These are phyloP conservation scores for Ophthalmolycus amberensis DNA, from an alignment of 2,113 vertebrate species.

Conservation along the genomic window DNA sequence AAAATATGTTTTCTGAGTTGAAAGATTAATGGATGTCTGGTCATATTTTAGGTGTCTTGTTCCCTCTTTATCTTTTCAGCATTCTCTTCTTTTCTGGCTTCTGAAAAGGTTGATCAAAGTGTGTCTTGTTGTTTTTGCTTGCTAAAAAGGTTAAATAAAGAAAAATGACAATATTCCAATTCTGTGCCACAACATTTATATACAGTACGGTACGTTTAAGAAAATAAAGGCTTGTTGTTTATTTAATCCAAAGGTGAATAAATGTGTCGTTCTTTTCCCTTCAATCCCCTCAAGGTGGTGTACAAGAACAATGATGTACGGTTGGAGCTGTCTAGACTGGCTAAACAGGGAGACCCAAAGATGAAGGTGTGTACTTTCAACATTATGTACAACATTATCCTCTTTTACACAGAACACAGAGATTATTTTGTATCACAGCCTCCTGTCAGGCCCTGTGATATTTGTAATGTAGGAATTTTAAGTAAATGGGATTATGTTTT, in stretches of 20 bases:
- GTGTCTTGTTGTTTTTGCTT: background rate
- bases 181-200: conserved; percentile 1
- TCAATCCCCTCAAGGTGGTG: conserved; percentile 87
- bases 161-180: background rate
- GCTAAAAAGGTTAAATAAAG: background rate
- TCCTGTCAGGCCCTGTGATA: conserved; percentile 23
- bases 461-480: conserved; percentile 31
- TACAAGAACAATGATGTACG: conserved; percentile 99
- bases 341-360: conserved; percentile 96
- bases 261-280: conserved; percentile 19
- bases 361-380: conserved; percentile 87
- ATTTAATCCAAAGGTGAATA: conserved; percentile 26
- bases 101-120: conserved; percentile 13
- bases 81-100: background rate
- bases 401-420: conserved; percentile 27
- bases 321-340: conserved; percentile 95
- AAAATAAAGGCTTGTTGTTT: background rate
- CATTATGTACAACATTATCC: conserved; percentile 36
- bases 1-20: conserved; percentile 12
- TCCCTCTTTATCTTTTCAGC: background rate
- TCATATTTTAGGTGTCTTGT: conserved; percentile 7
- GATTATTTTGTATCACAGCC: conserved; percentile 27
- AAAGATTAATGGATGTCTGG: conserved; percentile 32
- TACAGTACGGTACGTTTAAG: background rate
- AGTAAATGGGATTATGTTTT: conserved; percentile 66